phyloP scores from a whole-genome alignment of 2,113 vertebrate species.

The Rhynchopsitta pachyrhyncha region DNA sequence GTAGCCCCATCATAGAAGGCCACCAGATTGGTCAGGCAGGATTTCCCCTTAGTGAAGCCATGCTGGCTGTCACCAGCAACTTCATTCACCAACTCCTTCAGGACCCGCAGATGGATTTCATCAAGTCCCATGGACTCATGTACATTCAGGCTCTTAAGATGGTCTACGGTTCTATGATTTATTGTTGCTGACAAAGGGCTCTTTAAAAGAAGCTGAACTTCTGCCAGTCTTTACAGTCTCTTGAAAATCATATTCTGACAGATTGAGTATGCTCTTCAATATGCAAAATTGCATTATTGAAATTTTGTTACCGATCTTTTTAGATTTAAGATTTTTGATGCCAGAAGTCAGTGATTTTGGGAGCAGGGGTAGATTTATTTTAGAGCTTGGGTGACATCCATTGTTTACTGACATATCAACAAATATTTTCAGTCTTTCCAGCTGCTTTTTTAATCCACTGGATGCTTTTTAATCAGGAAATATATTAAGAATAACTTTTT shows the following conservation, averaged over 20 bases:
- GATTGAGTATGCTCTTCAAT: not conserved
- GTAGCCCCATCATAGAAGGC: no score
- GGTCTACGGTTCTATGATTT: not conserved
- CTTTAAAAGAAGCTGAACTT: not conserved
- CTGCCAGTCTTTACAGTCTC: not conserved
- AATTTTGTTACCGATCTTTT: conserved; percentile 44
- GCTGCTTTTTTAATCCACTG: conserved; percentile 25
- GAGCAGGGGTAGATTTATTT: conserved; percentile 34
- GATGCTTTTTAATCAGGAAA: conserved; percentile 29
- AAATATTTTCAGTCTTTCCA: conserved; percentile 34
- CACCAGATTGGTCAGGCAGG: no score
- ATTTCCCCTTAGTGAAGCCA: no score
- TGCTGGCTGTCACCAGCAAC: no score
- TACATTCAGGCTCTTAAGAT: no score
- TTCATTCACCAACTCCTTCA: no score
- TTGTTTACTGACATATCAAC: conserved; percentile 25
- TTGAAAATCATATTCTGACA: conserved; percentile 16
- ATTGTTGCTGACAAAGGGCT: not conserved
- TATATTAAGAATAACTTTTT: conserved; percentile 31
- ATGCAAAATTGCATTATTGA: not conserved
- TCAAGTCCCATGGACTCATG: no score
- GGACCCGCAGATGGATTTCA: no score
- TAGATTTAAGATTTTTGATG: conserved; percentile 9
- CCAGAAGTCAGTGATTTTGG: not conserved
- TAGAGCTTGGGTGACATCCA: conserved; percentile 8